These are phyloP conservation scores for Lordiphosa stackelbergi DNA, from an alignment of 1,140 invertebrate species.

Conservation along the genomic window DNA sequence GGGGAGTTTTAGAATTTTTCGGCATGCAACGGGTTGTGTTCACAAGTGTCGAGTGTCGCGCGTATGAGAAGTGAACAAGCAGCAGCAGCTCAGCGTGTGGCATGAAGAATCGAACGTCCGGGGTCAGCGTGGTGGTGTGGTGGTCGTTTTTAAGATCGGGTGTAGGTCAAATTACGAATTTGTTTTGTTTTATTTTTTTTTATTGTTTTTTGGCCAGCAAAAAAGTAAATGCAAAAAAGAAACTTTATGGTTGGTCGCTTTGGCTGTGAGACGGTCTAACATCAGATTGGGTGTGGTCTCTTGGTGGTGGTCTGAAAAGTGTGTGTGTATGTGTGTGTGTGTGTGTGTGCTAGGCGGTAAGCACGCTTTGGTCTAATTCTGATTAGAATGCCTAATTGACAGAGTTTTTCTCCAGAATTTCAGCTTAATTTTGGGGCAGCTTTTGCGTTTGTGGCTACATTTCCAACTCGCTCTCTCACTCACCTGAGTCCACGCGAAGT, in stretches of 20 bases:
- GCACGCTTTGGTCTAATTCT: constrained; percentile 25
- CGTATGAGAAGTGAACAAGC: constrained; percentile 14
- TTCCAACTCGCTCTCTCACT: constrained; percentile 51
- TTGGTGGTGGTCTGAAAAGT: constrained; percentile 1
- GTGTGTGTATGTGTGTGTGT: constrained; percentile 10
- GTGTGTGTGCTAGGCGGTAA: constrained; percentile 13
- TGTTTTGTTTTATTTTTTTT: constrained; percentile 25
- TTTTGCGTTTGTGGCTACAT: constrained; percentile 10
- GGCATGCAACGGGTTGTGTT: background rate
- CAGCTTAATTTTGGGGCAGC: constrained; percentile 6
- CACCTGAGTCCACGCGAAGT: constrained; percentile 85
- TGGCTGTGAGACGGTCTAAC: constrained; percentile 16
- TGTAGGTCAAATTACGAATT: constrained; percentile 4
- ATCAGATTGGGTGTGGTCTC: constrained; percentile 26
- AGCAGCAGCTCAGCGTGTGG: background rate
- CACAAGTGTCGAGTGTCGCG: constrained; percentile 4
- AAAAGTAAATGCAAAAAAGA: constrained; percentile 75
- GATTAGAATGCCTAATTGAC: constrained; percentile 1
- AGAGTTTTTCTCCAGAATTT: background rate
- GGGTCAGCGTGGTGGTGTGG: constrained; percentile 23
- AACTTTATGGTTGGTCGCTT: constrained; percentile 63
- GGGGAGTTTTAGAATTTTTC: constrained; percentile 8
- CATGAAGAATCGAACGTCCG: constrained; percentile 22
- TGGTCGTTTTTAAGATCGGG: constrained; percentile 15
- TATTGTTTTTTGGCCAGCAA: constrained; percentile 36